phyloP scores from a whole-genome alignment of 2,888 invertebrate genomes.

The Adineta ricciae region DNA sequence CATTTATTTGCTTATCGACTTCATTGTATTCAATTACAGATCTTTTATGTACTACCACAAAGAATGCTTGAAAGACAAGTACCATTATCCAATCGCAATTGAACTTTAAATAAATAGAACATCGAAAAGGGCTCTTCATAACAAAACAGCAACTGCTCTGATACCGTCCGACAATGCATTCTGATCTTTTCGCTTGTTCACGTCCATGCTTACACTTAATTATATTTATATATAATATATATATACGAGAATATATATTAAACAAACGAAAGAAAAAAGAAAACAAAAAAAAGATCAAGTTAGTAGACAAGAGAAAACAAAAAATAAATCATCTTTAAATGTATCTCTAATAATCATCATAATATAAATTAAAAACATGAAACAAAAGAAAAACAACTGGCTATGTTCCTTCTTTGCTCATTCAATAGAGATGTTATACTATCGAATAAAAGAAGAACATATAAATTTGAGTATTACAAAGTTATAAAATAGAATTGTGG shows the following conservation, averaged over 20 bases:
- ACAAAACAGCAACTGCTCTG: no score
- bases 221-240: not conserved
- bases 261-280: not conserved
- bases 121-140: no score
- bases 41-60: no score
- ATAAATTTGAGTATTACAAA: not conserved
- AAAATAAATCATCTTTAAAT: not conserved
- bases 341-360: not conserved
- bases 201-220: no score
- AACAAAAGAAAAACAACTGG: not conserved
- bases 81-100: no score
- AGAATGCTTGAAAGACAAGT: no score
- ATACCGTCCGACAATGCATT: no score
- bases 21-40: no score
- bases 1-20: no score
- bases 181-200: no score
- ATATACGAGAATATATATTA: not conserved
- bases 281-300: not conserved
- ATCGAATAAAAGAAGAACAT: not conserved
- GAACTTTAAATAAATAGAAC: no score
- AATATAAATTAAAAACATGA: not conserved
- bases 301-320: not conserved
- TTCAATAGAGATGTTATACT: not conserved
- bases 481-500: not conserved
- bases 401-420: not conserved